Conservation (phyloP, 2,113 vertebrate genomes). For the Clarias macrocephalus region DNA sequence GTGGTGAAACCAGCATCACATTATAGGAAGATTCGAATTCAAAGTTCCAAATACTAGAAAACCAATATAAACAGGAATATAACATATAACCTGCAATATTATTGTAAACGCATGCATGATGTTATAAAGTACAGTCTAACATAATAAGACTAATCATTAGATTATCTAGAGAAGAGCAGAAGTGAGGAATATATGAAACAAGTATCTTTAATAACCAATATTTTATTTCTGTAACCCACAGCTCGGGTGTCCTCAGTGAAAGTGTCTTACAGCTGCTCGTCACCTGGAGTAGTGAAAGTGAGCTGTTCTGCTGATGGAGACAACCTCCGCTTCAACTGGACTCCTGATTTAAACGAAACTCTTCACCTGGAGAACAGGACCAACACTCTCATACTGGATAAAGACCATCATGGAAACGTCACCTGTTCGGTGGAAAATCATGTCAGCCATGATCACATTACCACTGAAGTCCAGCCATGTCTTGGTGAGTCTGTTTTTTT, state of each 20-base stretch:
- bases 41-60: not conserved
- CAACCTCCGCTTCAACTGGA: constrained; percentile 19
- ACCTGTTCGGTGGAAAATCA: constrained; percentile 40
- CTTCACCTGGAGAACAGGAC: not conserved
- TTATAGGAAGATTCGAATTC: not conserved
- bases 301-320: constrained; percentile 35
- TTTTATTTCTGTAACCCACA: constrained; percentile 7
- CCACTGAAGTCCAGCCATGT: not conserved
- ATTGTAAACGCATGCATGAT: not conserved
- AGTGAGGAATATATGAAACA: not conserved
- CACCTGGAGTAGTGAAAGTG: not conserved
- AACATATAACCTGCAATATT: not conserved
- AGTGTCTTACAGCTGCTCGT: not conserved
- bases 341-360: not conserved
- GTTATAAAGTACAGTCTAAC: no score
- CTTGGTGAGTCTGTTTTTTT: constrained; percentile 15
- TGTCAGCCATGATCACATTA: not conserved
- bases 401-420: not conserved
- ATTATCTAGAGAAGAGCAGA: not conserved
- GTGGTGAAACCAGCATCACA: not conserved
- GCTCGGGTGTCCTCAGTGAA: constrained; percentile 29
- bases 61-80: no score
- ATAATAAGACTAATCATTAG: not conserved
- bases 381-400: not conserved
- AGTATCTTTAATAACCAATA: not conserved